Evolutionary conservation across 2,888 invertebrate species (phyloP).

Genomic region (Spilosoma lubricipeda): DNA sequence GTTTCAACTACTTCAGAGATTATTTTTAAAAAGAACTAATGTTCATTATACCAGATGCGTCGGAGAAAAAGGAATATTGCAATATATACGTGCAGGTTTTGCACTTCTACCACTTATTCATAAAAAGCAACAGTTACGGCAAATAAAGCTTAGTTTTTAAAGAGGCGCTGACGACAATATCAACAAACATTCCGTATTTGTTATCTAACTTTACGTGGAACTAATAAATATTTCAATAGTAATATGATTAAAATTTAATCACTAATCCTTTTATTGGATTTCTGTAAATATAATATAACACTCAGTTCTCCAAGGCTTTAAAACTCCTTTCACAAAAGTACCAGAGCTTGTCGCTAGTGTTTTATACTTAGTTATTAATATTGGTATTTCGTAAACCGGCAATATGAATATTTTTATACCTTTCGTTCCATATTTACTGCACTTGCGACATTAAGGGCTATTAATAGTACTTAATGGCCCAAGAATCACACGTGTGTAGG

Average conservation of each 20-base stretch:
- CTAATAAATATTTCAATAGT: not conserved
- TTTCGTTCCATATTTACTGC: not conserved
- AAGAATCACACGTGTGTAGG: conserved; percentile 36
- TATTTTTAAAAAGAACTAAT: not conserved
- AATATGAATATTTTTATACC: not conserved
- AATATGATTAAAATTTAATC: not conserved
- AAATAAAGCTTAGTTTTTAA: not conserved
- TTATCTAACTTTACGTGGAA: not conserved
- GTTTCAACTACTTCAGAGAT: not conserved
- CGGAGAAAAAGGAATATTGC: no score
- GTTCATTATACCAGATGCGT: not conserved
- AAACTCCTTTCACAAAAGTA: conserved; percentile 30
- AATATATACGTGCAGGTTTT: not conserved
- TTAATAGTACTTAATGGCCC: conserved; percentile 29
- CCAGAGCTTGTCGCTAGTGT: not conserved
- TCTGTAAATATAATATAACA: conserved; percentile 23
- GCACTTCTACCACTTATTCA: not conserved
- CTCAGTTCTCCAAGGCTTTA: conserved; percentile 17
- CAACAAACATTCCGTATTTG: not conserved
- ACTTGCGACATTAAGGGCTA: no score
- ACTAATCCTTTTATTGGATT: conserved; percentile 26
- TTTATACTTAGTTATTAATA: conserved; percentile 9
- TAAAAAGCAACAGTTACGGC: not conserved
- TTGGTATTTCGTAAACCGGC: not conserved
- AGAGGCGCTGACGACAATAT: not conserved